These are phyloP conservation scores for Artibeus lituratus DNA, from an alignment of 2,797 vertebrate species.

Conservation along the genomic window DNA sequence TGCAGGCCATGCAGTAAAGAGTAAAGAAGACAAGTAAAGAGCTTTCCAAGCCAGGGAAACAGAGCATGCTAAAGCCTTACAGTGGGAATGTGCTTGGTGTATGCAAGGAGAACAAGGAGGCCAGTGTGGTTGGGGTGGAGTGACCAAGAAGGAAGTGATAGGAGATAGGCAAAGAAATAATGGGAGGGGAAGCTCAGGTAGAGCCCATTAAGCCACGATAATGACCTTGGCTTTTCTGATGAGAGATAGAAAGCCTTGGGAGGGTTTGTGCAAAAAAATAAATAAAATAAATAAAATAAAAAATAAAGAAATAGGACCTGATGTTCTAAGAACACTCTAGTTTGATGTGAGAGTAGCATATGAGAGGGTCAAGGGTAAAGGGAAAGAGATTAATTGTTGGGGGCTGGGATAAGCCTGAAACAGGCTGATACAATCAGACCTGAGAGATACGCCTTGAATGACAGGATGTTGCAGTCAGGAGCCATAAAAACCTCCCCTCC, in stretches of 20 bases:
- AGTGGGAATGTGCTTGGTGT: neutral
- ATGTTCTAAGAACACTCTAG: neutral
- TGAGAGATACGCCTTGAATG: no score
- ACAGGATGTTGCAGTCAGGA: no score
- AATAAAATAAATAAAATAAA: no score
- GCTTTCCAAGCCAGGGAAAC: neutral
- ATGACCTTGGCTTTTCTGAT: neutral
- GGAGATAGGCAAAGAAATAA: neutral
- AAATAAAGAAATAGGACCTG: neutral
- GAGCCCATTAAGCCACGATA: neutral
- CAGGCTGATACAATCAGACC: no score
- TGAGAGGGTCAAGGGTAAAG: neutral
- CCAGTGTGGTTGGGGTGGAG: neutral
- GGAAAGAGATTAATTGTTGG: neutral
- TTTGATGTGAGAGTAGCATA: neutral
- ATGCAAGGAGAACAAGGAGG: neutral
- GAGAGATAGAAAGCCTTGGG: neutral
- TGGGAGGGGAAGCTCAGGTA: neutral
- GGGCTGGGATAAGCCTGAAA: no score
- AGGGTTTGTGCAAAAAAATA: neutral
- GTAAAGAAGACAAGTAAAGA: neutral
- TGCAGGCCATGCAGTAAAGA: no score
- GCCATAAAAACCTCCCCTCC: no score
- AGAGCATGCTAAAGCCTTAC: neutral
- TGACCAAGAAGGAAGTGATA: neutral